Percentiles rank a stretch among this genome's conserved stretches.
phyloP scores from a whole-genome alignment of 2,888 invertebrate species.

The Cosmia trapezina region DNA sequence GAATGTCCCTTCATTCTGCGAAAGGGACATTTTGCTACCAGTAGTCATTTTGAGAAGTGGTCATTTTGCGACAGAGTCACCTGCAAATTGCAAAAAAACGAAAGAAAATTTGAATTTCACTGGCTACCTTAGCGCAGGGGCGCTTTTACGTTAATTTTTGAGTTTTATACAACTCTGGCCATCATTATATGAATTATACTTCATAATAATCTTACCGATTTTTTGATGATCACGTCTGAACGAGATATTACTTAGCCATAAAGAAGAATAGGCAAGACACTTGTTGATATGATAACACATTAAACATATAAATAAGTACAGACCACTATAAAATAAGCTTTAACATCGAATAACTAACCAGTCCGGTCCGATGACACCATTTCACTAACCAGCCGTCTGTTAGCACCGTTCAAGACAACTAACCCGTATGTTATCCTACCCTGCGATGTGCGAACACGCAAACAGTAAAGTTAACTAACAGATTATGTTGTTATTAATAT shows the following conservation, averaged over 20 bases:
- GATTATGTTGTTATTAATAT: slow-evolving; percentile 48
- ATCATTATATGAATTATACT: too few species aligned
- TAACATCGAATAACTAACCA: neutral
- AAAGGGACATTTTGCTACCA: too few species aligned
- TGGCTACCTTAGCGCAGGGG: too few species aligned
- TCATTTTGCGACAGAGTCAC: too few species aligned
- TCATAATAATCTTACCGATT: too few species aligned
- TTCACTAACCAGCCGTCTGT: neutral
- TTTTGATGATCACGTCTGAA: too few species aligned
- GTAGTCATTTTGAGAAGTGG: too few species aligned
- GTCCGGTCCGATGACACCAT: neutral
- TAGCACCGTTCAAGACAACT: neutral
- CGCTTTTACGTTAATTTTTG: neutral
- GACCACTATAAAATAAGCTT: neutral
- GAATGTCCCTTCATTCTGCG: too few species aligned
- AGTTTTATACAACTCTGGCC: neutral
- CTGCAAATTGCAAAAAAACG: too few species aligned
- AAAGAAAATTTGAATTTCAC: too few species aligned
- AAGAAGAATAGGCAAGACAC: neutral
- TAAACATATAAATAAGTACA: neutral
- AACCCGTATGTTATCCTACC: slow-evolving; percentile 21
- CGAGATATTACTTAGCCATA: too few species aligned
- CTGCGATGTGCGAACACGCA: slow-evolving; percentile 3
- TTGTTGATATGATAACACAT: too few species aligned
- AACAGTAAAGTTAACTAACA: slow-evolving; percentile 28